Evolutionary conservation across 1,140 invertebrate species (phyloP).

Genomic region (Ruditapes philippinarum): DNA sequence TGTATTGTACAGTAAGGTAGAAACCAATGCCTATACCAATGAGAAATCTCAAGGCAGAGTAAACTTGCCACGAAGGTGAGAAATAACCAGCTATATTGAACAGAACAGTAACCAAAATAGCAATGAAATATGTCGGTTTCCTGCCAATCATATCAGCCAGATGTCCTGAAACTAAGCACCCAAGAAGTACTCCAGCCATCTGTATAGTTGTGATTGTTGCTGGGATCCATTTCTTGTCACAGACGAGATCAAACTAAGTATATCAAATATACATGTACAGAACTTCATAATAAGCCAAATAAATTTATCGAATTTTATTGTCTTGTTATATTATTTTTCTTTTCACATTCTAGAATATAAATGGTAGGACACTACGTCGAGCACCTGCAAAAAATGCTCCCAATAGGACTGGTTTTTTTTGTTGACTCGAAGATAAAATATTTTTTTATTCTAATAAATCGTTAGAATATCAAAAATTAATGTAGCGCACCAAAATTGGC

Average conservation of each 20-base stretch:
- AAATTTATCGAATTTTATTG: no score
- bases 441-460: no score
- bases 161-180: constrained; percentile 74
- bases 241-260: constrained; percentile 80
- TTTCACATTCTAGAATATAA: no score
- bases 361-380: no score
- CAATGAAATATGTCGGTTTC: constrained; percentile 71
- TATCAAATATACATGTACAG: no score
- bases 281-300: no score
- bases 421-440: no score
- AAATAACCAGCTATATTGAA: constrained; percentile 69
- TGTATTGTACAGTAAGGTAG: constrained; percentile 64
- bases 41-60: constrained; percentile 75
- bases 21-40: constrained; percentile 71
- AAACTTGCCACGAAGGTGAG: constrained; percentile 77
- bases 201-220: constrained; percentile 78
- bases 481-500: no score
- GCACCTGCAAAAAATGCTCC: no score
- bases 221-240: constrained; percentile 72
- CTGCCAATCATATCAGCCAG: constrained; percentile 77
- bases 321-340: no score
- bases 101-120: constrained; percentile 54
- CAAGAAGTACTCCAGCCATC: constrained; percentile 79
- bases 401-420: no score
- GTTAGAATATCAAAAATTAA: no score